These are phyloP conservation scores for Congeria kusceri DNA, from an alignment of 2,888 invertebrate genomes.

Conservation along the genomic window DNA sequence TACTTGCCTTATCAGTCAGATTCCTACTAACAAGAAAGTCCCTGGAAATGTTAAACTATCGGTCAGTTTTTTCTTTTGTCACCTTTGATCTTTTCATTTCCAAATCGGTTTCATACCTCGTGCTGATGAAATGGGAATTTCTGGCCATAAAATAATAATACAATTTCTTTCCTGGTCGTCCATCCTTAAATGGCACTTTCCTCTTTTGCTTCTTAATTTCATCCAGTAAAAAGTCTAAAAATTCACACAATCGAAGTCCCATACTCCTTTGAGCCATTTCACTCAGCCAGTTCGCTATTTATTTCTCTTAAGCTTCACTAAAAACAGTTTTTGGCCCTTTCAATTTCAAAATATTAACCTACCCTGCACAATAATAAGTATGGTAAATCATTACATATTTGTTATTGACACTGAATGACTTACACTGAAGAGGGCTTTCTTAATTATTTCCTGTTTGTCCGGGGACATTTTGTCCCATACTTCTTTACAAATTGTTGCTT, in stretches of 20 bases:
- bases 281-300: constrained; percentile 25
- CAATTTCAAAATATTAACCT: background rate
- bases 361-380: background rate
- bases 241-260: constrained; percentile 12
- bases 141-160: constrained; percentile 33
- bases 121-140: constrained; percentile 30
- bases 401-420: too few relatives aligned
- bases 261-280: constrained; percentile 39
- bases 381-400: too few relatives aligned
- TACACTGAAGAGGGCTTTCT: too few relatives aligned
- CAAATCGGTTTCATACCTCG: background rate
- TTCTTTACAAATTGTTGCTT: too few relatives aligned
- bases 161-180: constrained; percentile 10
- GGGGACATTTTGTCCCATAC: too few relatives aligned
- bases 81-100: background rate
- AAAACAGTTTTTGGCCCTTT: constrained; percentile 29
- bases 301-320: constrained; percentile 27
- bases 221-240: constrained; percentile 42
- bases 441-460: too few relatives aligned
- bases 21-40: constrained; percentile 22
- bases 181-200: constrained; percentile 27
- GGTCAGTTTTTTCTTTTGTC: background rate
- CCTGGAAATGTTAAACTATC: constrained; percentile 1
- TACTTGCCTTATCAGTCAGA: constrained; percentile 13
- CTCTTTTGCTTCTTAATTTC: constrained; percentile 43